Evolutionary conservation across 2,888 invertebrate species (phyloP).

Genomic region (Rambutsinella grinnellia): DNA sequence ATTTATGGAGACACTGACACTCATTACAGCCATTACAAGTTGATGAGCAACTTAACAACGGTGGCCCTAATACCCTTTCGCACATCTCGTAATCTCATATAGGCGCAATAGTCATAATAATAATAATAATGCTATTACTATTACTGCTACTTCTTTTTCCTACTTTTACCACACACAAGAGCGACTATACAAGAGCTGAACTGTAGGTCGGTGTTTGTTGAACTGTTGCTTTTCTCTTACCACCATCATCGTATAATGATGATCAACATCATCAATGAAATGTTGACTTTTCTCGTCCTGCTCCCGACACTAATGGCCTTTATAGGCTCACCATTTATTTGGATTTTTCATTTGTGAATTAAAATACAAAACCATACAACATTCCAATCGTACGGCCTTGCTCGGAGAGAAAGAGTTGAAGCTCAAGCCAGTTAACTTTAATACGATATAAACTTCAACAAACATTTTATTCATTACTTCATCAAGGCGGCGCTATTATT

Average conservation of each 20-base stretch:
- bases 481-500: neutral
- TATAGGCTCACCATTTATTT: neutral
- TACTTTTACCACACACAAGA: slow-evolving; percentile 21
- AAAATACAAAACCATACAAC: neutral
- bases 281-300: slow-evolving; percentile 22
- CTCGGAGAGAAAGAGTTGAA: neutral
- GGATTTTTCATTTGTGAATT: neutral
- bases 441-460: neutral
- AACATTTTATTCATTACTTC: neutral
- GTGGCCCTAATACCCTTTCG: slow-evolving; percentile 49
- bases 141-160: slow-evolving; percentile 36
- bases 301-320: neutral
- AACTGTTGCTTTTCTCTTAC: slow-evolving; percentile 9
- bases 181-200: neutral
- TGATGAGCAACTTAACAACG: slow-evolving; percentile 54
- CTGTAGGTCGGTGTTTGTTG: neutral
- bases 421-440: neutral
- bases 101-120: slow-evolving; percentile 40
- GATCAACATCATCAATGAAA: slow-evolving; percentile 23
- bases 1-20: slow-evolving; percentile 59
- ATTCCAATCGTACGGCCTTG: neutral
- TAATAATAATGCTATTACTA: slow-evolving; percentile 42
- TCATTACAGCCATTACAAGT: slow-evolving; percentile 59
- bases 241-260: slow-evolving; percentile 2
- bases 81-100: slow-evolving; percentile 48